Evolutionary conservation across 2,113 vertebrate species (phyloP).

Genomic region (Pelvicachromis taeniatus): DNA sequence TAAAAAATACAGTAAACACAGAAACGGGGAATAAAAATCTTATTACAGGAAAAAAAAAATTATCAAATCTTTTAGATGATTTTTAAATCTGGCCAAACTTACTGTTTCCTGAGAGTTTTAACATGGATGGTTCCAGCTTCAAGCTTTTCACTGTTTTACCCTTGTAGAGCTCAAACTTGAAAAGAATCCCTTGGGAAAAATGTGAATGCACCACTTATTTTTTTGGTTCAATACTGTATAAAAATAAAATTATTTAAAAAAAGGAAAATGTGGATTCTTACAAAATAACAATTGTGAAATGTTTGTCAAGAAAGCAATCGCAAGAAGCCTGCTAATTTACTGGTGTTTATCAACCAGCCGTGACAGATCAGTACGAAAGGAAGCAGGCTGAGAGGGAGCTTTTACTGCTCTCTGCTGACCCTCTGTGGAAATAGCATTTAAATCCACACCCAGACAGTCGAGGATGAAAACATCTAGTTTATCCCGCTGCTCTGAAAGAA

Average conservation of each 20-base stretch:
- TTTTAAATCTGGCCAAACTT: slow-evolving; percentile 84
- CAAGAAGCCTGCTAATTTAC: background rate
- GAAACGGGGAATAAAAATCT: slow-evolving; percentile 41
- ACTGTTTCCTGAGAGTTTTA: slow-evolving; percentile 83
- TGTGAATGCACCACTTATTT: slow-evolving; percentile 91
- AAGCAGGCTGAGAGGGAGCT: background rate
- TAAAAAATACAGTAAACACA: slow-evolving; percentile 33
- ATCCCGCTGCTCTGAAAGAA: background rate
- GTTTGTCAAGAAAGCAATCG: background rate
- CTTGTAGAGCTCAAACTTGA: slow-evolving; percentile 90
- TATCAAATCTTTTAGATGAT: slow-evolving; percentile 87
- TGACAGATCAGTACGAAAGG: background rate
- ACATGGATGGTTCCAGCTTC: slow-evolving; percentile 85
- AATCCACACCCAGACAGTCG: background rate
- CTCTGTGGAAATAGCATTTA: background rate
- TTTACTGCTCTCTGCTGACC: background rate
- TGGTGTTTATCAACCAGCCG: background rate
- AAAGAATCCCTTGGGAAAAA: slow-evolving; percentile 91
- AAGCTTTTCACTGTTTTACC: slow-evolving; percentile 89
- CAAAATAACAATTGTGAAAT: slow-evolving; percentile 50
- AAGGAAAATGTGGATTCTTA: slow-evolving; percentile 67
- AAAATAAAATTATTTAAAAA: slow-evolving; percentile 81
- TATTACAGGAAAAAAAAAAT: slow-evolving; percentile 66
- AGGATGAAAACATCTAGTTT: background rate
- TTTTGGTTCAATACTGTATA: slow-evolving; percentile 94